Percentiles rank a stretch among this genome's conserved stretches.
Evolutionary conservation across 2,888 invertebrate genomes (phyloP).

Genomic region (Oithona nana): DNA sequence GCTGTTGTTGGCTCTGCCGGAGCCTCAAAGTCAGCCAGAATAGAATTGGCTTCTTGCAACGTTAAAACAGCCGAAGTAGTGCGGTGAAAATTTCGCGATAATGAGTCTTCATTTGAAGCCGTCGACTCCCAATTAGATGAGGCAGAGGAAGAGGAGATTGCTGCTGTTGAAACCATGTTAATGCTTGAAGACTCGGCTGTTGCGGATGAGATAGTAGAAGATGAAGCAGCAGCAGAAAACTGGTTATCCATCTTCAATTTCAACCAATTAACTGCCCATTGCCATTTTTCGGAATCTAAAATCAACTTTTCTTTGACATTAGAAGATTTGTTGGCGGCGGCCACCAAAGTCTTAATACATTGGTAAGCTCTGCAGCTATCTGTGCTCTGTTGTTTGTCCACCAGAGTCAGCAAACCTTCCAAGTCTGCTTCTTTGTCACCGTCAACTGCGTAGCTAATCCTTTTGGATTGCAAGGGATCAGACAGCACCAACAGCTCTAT

Average conservation of each 20-base stretch:
- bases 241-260: slow-evolving; percentile 29
- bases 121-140: slow-evolving; percentile 20
- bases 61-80: slow-evolving; percentile 33
- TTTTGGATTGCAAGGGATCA: slow-evolving; percentile 27
- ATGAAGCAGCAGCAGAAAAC: slow-evolving; percentile 19
- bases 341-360: slow-evolving; percentile 33
- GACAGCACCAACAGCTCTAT: slow-evolving; percentile 30
- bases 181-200: too few relatives aligned
- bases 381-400: slow-evolving; percentile 27
- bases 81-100: slow-evolving; percentile 30
- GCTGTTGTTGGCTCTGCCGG: too few relatives aligned
- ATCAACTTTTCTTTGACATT: slow-evolving; percentile 30
- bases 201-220: neutral
- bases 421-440: slow-evolving; percentile 28
- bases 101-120: slow-evolving; percentile 29
- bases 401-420: slow-evolving; percentile 25
- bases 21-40: slow-evolving; percentile 29
- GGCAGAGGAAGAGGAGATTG: neutral
- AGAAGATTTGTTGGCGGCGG: slow-evolving; percentile 26
- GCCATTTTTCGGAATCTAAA: slow-evolving; percentile 27
- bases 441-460: slow-evolving; percentile 29
- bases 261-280: slow-evolving; percentile 34
- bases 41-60: slow-evolving; percentile 31
- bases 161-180: neutral
- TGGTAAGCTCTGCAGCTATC: slow-evolving; percentile 33